These are phyloP conservation scores for Trachelus tabidus DNA, from an alignment of 2,888 invertebrate species.

Conservation along the genomic window DNA sequence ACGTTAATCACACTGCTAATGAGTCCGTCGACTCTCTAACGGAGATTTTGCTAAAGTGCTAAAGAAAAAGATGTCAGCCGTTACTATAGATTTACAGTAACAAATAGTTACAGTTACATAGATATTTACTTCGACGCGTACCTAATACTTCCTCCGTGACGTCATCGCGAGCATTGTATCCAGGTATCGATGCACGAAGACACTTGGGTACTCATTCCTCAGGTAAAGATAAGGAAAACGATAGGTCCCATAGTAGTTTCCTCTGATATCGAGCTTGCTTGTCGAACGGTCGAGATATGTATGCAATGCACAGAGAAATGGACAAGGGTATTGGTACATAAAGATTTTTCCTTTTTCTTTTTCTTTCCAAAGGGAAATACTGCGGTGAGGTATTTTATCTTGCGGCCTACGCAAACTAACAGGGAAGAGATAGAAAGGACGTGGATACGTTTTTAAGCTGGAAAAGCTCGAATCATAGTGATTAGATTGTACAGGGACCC, in stretches of 20 bases:
- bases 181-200: not conserved
- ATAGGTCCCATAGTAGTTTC: not conserved
- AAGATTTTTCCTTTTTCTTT: not conserved
- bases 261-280: not conserved
- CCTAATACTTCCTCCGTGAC: not conserved
- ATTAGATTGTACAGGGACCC: not conserved
- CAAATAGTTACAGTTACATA: not conserved
- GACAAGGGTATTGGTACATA: not conserved
- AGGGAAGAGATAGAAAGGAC: not conserved
- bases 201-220: not conserved
- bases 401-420: not conserved
- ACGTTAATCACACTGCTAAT: not conserved
- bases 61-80: not conserved
- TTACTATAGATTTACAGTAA: not conserved
- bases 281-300: not conserved
- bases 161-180: not conserved
- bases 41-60: not conserved
- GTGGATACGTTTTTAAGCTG: not conserved
- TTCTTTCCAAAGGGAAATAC: not conserved
- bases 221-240: not conserved
- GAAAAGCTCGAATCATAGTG: not conserved
- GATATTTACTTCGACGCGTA: not conserved
- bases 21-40: not conserved
- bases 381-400: not conserved
- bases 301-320: not conserved